These are phyloP conservation scores for Desmodus rotundus DNA, from an alignment of 2,113 vertebrate species.

Conservation along the genomic window DNA sequence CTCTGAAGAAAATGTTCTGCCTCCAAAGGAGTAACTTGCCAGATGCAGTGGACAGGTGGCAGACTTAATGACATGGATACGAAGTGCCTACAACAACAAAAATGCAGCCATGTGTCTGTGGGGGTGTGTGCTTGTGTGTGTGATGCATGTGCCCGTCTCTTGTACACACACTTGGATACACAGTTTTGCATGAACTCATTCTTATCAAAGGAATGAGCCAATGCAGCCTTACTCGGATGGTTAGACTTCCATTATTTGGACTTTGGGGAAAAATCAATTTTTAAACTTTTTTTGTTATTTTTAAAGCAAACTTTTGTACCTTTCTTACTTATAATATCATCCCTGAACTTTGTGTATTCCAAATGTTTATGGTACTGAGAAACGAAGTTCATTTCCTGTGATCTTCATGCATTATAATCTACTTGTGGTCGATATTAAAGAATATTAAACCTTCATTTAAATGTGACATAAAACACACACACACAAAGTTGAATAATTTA, in stretches of 20 bases:
- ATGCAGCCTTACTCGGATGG: too few species aligned
- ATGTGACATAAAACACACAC: not conserved
- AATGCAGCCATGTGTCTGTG: not conserved
- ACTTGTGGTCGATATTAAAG: constrained; percentile 26
- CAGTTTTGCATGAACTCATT: not conserved
- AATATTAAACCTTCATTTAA: constrained; percentile 4
- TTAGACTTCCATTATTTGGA: too few species aligned
- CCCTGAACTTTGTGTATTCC: constrained; percentile 6
- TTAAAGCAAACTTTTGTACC: constrained; percentile 45
- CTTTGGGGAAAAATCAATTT: not conserved
- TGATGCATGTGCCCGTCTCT: not conserved
- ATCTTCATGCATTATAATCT: constrained; percentile 17
- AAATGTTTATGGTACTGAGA: constrained; percentile 18
- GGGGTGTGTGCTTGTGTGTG: not conserved
- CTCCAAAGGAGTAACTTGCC: constrained; percentile 82
- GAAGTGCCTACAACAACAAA: constrained; percentile 44
- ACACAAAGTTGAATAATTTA: not conserved
- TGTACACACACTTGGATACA: not conserved
- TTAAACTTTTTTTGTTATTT: constrained; percentile 11
- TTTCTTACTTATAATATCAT: not conserved
- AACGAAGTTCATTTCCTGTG: constrained; percentile 15
- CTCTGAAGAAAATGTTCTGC: constrained; percentile 95
- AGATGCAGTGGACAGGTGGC: constrained; percentile 41
- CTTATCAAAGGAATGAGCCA: not conserved
- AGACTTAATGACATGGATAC: constrained; percentile 22